phyloP scores from a whole-genome alignment of 1,140 invertebrate genomes.

The Tyrophagus putrescentiae region DNA sequence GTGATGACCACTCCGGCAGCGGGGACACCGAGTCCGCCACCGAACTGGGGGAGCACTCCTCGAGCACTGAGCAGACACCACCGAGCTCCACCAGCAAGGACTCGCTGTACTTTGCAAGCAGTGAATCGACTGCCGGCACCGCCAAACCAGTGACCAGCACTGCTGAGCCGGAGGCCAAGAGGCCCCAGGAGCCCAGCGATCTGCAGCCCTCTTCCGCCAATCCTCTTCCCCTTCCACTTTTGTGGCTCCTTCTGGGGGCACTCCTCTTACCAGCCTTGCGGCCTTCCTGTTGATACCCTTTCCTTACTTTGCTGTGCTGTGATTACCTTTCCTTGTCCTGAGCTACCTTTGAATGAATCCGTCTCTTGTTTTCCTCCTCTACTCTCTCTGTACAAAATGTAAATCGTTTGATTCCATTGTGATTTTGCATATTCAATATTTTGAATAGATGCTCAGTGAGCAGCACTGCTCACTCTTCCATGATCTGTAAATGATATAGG shows the following conservation, averaged over 20 bases:
- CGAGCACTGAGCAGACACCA: too few relatives aligned
- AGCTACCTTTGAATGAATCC: conserved; percentile 1
- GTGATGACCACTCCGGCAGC: not conserved
- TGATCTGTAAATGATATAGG: not conserved
- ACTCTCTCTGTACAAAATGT: conserved; percentile 7
- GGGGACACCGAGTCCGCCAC: not conserved
- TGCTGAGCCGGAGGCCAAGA: not conserved
- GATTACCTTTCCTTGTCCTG: not conserved
- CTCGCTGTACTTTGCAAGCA: not conserved
- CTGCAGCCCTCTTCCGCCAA: not conserved
- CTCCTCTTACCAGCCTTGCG: not conserved
- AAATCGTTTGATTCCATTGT: not conserved
- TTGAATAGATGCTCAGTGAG: not conserved
- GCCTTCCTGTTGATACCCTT: not conserved
- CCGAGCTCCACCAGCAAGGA: not conserved
- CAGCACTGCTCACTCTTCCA: not conserved
- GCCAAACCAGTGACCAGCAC: not conserved
- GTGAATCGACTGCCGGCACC: too few relatives aligned
- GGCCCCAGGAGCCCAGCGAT: not conserved
- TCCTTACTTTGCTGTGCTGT: conserved; percentile 4
- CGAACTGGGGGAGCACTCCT: not conserved
- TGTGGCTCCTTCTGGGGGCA: not conserved
- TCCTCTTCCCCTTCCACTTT: not conserved
- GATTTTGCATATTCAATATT: conserved; percentile 1
- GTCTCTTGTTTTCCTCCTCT: too few relatives aligned